Percentiles rank a stretch among this genome's conserved stretches.
These are phyloP conservation scores for Scopus umbretta DNA, from an alignment of 2,113 vertebrate genomes.

Conservation along the genomic window DNA sequence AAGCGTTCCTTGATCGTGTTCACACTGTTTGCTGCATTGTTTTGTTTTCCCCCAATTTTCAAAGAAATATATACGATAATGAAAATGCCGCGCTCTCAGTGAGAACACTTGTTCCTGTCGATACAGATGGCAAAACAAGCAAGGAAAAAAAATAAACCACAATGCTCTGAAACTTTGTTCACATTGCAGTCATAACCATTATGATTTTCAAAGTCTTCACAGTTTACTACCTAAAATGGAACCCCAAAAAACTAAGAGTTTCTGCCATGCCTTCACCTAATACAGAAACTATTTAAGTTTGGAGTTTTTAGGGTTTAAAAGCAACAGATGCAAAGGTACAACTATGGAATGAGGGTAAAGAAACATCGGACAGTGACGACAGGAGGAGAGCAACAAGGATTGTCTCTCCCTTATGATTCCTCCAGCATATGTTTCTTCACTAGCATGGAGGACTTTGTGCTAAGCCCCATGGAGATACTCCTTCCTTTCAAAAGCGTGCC, in stretches of 20 bases:
- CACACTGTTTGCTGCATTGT: not conserved
- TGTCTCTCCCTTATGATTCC: constrained; percentile 44
- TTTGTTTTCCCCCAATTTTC: not conserved
- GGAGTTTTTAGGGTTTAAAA: not conserved
- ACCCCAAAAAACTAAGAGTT: not conserved
- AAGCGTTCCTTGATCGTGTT: not conserved
- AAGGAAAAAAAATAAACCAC: not conserved
- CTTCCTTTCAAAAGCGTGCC: not conserved
- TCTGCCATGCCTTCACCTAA: not conserved
- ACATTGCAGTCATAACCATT: not conserved
- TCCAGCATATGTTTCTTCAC: constrained; percentile 56
- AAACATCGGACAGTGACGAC: constrained; percentile 19
- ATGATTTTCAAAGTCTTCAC: not conserved
- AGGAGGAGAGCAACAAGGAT: constrained; percentile 57
- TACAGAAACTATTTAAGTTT: not conserved
- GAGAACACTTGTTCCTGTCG: not conserved
- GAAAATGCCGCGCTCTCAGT: not conserved
- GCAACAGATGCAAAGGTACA: not conserved
- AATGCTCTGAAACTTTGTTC: not conserved
- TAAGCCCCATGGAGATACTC: constrained; percentile 52
- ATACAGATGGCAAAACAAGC: not conserved
- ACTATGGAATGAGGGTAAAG: not conserved
- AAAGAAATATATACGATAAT: not conserved
- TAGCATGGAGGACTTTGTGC: constrained; percentile 48
- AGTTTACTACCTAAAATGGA: not conserved